A percentile compares a stretch with the other conserved stretches of the same genome.
phyloP scores from a whole-genome alignment of 2,797 vertebrate genomes.

The Poeciliopsis turneri region DNA sequence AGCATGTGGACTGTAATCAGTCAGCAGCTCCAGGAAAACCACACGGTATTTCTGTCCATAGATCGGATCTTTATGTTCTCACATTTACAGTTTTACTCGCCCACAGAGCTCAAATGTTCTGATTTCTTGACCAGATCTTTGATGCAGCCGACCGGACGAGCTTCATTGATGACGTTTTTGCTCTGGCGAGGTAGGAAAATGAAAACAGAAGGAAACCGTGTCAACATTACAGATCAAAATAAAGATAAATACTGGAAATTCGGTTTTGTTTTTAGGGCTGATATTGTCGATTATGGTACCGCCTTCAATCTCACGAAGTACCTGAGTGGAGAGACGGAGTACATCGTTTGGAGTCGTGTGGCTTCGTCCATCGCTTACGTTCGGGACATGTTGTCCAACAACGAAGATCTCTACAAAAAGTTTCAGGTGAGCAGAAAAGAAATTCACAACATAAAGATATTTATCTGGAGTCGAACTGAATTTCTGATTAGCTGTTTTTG shows the following conservation, averaged over 20 bases:
- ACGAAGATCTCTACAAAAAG: conserved; percentile 76
- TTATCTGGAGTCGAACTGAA: neutral
- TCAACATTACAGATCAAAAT: neutral
- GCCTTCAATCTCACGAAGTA: conserved; percentile 88
- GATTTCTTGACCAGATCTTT: conserved; percentile 64
- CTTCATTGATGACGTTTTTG: conserved; percentile 92
- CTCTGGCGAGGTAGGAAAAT: conserved; percentile 87
- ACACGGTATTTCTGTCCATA: conserved; percentile 69
- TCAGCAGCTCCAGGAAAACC: conserved; percentile 61
- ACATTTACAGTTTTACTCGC: neutral
- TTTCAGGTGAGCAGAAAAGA: conserved; percentile 84
- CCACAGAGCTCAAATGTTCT: neutral
- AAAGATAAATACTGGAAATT: neutral
- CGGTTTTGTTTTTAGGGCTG: conserved; percentile 76
- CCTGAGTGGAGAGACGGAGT: conserved; percentile 83
- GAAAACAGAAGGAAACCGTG: neutral
- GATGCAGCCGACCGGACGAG: conserved; percentile 86
- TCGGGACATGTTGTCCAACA: conserved; percentile 85
- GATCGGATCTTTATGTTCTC: neutral
- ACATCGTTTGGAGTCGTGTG: conserved; percentile 88
- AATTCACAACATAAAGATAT: neutral
- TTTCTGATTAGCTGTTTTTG: neutral
- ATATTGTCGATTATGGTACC: conserved; percentile 82
- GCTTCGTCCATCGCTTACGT: conserved; percentile 86
- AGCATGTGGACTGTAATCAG: conserved; percentile 81